Conservation (phyloP, 2,888 invertebrate species). For the Aproaerema taeniolella region DNA sequence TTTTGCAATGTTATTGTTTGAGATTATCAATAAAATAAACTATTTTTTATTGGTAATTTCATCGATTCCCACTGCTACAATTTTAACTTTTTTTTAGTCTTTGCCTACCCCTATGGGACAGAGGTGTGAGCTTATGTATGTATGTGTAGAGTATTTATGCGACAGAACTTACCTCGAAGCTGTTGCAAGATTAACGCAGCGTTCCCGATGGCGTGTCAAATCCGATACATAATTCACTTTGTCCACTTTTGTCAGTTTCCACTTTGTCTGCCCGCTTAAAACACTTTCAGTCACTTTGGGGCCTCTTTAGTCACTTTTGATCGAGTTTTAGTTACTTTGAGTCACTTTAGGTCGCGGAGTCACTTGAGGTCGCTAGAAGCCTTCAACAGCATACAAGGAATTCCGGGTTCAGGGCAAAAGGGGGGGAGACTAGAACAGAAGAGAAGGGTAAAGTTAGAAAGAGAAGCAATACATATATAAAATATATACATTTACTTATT, state of each 20-base stretch:
- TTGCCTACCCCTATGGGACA: no score
- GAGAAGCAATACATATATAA: neutral
- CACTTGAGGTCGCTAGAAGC: conserved; percentile 15
- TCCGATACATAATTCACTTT: conserved; percentile 44
- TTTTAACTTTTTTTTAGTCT: no score
- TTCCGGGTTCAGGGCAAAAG: conserved; percentile 28
- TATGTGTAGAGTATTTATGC: no score
- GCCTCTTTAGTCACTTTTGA: conserved; percentile 3
- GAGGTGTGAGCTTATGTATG: no score
- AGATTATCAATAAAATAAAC: no score
- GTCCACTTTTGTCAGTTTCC: conserved; percentile 26
- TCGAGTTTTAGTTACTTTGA: neutral
- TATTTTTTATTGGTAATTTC: no score
- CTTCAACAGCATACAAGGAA: conserved; percentile 36
- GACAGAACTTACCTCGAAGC: conserved; percentile 31
- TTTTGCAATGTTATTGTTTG: no score
- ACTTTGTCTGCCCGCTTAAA: no score
- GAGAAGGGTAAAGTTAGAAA: conserved; percentile 24
- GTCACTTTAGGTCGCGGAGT: conserved; percentile 1
- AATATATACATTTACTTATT: neutral
- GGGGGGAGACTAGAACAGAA: conserved; percentile 36
- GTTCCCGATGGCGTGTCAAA: conserved; percentile 34
- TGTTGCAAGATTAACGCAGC: conserved; percentile 22
- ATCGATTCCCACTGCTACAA: no score
- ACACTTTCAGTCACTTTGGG: neutral